A percentile compares a stretch with the other conserved stretches of the same genome.
Conservation (phyloP, 1,140 invertebrate genomes). For the Sycophaga agraensis region DNA sequence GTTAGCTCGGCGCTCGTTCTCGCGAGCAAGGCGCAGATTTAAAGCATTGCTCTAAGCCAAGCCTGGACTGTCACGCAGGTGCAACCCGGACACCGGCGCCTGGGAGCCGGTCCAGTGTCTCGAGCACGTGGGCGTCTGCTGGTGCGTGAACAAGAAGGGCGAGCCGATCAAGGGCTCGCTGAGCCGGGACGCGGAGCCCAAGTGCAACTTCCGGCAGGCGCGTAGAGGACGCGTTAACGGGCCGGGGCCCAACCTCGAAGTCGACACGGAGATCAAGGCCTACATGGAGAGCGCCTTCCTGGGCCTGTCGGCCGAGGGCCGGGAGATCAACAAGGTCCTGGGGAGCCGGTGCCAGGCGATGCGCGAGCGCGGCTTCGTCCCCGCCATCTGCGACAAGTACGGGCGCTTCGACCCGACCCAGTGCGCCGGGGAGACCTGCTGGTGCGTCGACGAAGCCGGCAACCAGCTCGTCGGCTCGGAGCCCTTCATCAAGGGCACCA, state of each 20-base stretch:
- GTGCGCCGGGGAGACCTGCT: slow-evolving; percentile 73
- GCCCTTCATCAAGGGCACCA: slow-evolving; percentile 65
- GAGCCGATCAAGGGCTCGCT: slow-evolving; percentile 77
- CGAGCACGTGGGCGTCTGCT: slow-evolving; percentile 77
- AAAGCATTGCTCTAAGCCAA: too few relatives aligned
- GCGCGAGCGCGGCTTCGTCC: slow-evolving; percentile 58
- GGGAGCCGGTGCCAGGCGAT: slow-evolving; percentile 67
- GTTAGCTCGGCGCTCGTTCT: not conserved
- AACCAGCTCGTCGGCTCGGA: slow-evolving; percentile 69
- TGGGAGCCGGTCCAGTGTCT: slow-evolving; percentile 83
- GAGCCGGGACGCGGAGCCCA: slow-evolving; percentile 68
- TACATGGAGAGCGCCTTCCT: slow-evolving; percentile 44
- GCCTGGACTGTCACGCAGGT: too few relatives aligned
- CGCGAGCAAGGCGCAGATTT: too few relatives aligned
- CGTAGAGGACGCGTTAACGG: slow-evolving; percentile 58
- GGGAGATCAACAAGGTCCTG: slow-evolving; percentile 38
- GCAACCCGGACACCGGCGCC: slow-evolving; percentile 68
- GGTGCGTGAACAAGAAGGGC: slow-evolving; percentile 80
- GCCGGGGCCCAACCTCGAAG: slow-evolving; percentile 40
- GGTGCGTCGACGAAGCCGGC: slow-evolving; percentile 85
- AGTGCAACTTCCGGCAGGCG: slow-evolving; percentile 76
- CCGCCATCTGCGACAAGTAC: slow-evolving; percentile 64
- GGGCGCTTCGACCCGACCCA: slow-evolving; percentile 75
- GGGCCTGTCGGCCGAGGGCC: slow-evolving; percentile 35
- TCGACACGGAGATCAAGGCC: slow-evolving; percentile 47